Base-by-base conservation (phyloP, 2,113 vertebrate species). In the Orientallactaga bullata region DNA sequence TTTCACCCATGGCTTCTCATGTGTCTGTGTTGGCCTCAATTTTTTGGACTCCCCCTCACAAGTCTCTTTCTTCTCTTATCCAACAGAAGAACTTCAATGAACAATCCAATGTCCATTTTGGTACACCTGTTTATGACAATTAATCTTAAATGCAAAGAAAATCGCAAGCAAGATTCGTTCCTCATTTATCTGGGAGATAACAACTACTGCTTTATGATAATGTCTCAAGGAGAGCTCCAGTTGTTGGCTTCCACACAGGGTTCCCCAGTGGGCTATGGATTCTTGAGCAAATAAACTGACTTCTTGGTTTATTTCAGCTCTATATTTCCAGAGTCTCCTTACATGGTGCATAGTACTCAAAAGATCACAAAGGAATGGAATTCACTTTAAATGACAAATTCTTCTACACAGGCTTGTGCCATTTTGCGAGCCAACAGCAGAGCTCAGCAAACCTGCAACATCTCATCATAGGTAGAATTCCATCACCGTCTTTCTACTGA, bases 91-190 rank as follows among this genome's bases (percentile, higher is more conserved):
- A 20, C 69, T 81, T 77, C 20, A 63, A 20, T 37, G 17, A n/a
- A 28, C 55, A 73, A 10, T 7, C 24, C 37, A 39, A 13, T 7
- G 26, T 10, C 17, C 3, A 5, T 35, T 39, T 0, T 11, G 58
- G 35, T 9, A 32, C 0, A 8, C 72, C 15, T 15, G 24, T 2
- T 30, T 5, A 2, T 0, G 18, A 20, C 7, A 7, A 11, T 3
- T 35, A 24, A 32, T n/a, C 35, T 32, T 39, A 15, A 39, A 13
- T 17, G n/a, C 30, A 24, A 1, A 7, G 12, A 60, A n/a, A 32
- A 87, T 42, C 18, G 26, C 0, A 0, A 32, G 42, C 9, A 73
- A 55, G 32, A 26, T 4, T 76, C 28, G 12, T 2, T 39, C 42
- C 51, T 39, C 28, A 55, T 58, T 47, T 79, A 47, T 24, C 35